Conservation (phyloP, 1,140 invertebrate genomes). For the Cardiocondyla obscurior region DNA sequence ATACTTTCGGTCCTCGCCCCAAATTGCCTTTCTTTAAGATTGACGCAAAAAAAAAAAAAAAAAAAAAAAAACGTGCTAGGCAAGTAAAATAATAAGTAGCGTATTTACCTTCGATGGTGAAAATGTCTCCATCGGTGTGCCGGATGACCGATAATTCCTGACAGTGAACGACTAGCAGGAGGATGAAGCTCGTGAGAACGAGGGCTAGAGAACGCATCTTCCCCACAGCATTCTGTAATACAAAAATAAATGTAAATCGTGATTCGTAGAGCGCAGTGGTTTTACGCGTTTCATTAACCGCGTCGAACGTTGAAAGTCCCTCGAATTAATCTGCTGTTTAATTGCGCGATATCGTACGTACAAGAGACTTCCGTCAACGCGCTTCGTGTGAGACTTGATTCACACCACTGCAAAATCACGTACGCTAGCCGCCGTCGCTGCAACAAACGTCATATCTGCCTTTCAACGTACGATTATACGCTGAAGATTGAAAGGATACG, state of each 20-base stretch:
- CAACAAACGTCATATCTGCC: no score
- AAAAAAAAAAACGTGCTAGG: no score
- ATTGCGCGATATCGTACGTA: conserved; percentile 7
- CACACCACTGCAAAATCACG: no score
- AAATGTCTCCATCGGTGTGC: conserved; percentile 85
- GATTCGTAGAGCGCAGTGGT: neutral
- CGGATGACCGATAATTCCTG: conserved; percentile 82
- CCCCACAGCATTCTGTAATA: conserved; percentile 80
- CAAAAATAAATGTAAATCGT: conserved; percentile 46
- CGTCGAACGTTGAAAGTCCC: conserved; percentile 1
- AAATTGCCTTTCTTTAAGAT: neutral
- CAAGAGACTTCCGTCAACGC: conserved; percentile 27
- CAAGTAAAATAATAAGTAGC: neutral
- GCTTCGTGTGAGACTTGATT: no score
- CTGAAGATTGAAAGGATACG: conserved; percentile 11
- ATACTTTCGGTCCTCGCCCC: neutral
- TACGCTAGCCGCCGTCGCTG: no score
- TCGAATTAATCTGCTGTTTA: conserved; percentile 24
- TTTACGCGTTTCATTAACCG: conserved; percentile 8
- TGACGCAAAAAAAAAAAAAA: neutral
- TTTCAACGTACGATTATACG: neutral
- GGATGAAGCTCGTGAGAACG: conserved; percentile 74
- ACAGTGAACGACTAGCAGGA: conserved; percentile 62
- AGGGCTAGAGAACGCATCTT: conserved; percentile 80
- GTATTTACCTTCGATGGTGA: conserved; percentile 84